phyloP scores from a whole-genome alignment of 2,113 vertebrate species.

The Progne subis region DNA sequence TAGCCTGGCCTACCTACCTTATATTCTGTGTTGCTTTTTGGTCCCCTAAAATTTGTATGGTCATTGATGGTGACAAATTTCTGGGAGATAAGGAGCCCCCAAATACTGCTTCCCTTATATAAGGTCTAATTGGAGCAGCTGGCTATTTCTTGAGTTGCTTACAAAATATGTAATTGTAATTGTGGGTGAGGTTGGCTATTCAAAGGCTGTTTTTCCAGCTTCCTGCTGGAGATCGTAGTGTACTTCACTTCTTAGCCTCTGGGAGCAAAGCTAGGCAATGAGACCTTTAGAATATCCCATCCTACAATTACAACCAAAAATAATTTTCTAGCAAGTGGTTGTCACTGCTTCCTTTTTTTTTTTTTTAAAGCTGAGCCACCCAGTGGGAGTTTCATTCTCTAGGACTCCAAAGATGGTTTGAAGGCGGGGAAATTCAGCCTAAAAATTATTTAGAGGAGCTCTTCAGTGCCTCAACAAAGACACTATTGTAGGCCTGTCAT shows the following conservation, averaged over 20 bases:
- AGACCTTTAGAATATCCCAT: not conserved
- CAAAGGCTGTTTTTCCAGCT: not conserved
- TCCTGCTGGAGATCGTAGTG: not conserved
- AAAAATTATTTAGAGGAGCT: not conserved
- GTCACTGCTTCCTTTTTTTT: not conserved
- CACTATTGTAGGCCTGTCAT: not conserved
- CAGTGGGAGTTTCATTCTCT: not conserved
- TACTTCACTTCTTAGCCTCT: not conserved
- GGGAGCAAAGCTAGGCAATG: not conserved
- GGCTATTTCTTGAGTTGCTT: not conserved
- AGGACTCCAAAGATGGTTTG: not conserved
- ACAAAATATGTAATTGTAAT: not conserved
- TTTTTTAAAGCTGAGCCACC: not conserved
- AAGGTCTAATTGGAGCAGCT: not conserved
- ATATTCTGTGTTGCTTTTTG: accelerated
- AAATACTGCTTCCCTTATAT: not conserved
- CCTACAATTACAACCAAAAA: not conserved
- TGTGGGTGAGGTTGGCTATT: not conserved
- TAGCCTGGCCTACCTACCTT: not conserved
- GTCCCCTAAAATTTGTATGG: not conserved
- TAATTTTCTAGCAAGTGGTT: not conserved
- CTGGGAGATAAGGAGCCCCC: not conserved
- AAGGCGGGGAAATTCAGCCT: not conserved
- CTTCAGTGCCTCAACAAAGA: not conserved
- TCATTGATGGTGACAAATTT: not conserved